A percentile compares a stretch with the other conserved stretches of the same genome.
These are phyloP conservation scores for Sebastes variabilis DNA, from an alignment of 2,797 vertebrate genomes.

Conservation along the genomic window DNA sequence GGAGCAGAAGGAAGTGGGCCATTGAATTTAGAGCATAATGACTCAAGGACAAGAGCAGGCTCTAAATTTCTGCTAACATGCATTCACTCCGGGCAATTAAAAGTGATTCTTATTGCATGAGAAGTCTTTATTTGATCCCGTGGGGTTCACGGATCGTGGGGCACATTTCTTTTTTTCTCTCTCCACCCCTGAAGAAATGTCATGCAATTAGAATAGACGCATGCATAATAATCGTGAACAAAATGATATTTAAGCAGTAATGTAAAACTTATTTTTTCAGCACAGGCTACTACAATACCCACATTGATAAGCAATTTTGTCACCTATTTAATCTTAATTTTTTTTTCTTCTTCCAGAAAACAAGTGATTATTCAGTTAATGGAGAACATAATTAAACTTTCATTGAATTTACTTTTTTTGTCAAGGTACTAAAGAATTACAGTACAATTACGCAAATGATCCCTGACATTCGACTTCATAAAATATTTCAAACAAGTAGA, in stretches of 20 bases:
- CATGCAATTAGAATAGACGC: constrained; percentile 9
- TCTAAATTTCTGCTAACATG: constrained; percentile 66
- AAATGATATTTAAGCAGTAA: neutral
- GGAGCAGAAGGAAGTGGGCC: constrained; percentile 65
- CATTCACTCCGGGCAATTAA: constrained; percentile 57
- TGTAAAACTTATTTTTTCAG: neutral
- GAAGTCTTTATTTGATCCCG: constrained; percentile 62
- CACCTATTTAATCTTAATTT: neutral
- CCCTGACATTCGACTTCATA: neutral
- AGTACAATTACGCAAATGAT: neutral
- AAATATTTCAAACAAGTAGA: neutral
- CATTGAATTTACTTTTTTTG: neutral
- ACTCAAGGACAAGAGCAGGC: constrained; percentile 66
- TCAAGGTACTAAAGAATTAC: neutral
- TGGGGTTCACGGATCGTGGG: constrained; percentile 26
- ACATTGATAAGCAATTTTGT: neutral
- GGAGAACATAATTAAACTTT: neutral
- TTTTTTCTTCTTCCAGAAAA: neutral
- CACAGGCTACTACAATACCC: neutral
- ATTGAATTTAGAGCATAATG: constrained; percentile 67
- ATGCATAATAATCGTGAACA: neutral
- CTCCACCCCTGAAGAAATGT: constrained; percentile 16
- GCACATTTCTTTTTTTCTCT: constrained; percentile 6
- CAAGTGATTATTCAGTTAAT: neutral
- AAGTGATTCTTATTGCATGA: constrained; percentile 56